Evolutionary conservation across 1,140 invertebrate genomes (phyloP).

Genomic region (Rhyzopertha dominica): DNA sequence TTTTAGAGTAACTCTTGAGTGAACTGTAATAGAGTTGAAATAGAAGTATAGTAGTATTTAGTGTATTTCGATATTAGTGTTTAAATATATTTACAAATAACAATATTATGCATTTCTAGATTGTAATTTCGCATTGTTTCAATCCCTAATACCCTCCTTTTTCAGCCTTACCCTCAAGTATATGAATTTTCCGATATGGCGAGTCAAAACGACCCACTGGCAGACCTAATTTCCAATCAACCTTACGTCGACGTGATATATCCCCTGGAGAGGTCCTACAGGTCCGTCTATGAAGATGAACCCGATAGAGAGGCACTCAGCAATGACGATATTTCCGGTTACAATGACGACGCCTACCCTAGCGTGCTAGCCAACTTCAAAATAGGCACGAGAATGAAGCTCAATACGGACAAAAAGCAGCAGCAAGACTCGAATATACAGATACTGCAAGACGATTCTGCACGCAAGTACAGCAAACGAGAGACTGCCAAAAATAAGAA

Average conservation of each 20-base stretch:
- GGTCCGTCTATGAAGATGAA: conserved; percentile 16
- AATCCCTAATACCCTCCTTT: too few species aligned
- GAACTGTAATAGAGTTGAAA: too few species aligned
- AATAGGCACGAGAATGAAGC: conserved; percentile 24
- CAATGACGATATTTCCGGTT: conserved; percentile 1
- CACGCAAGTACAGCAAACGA: conserved; percentile 10
- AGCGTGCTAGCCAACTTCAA: conserved; percentile 31
- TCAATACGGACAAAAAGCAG: conserved; percentile 5
- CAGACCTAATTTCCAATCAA: too few species aligned
- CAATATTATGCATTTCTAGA: too few species aligned
- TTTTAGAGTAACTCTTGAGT: too few species aligned
- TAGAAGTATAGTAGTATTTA: too few species aligned
- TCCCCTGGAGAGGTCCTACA: conserved; percentile 25
- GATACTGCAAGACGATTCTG: conserved; percentile 9
- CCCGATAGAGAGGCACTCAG: background rate
- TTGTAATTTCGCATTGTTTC: too few species aligned
- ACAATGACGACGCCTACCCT: conserved; percentile 23
- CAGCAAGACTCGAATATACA: conserved; percentile 12
- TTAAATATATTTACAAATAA: too few species aligned
- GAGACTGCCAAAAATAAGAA: conserved; percentile 6
- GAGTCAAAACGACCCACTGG: too few species aligned
- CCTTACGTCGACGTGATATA: too few species aligned
- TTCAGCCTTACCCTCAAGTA: conserved; percentile 28
- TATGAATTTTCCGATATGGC: too few species aligned
- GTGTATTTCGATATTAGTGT: too few species aligned